Percentiles rank a stretch among this genome's conserved stretches.
Conservation (phyloP, 1,140 invertebrate species). For the Riptortus pedestris region DNA sequence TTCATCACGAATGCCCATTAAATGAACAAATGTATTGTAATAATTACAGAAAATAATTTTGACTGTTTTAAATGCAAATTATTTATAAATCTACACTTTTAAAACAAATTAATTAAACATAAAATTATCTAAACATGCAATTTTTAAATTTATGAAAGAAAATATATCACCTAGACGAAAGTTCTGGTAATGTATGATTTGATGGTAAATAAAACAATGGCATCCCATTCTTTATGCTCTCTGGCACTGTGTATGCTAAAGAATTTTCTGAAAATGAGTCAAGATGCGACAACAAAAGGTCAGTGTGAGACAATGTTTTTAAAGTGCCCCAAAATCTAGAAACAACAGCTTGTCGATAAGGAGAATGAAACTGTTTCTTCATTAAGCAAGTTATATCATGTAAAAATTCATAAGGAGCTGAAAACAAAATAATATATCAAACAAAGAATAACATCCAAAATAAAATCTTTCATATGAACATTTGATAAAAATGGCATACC, state of each 20-base stretch:
- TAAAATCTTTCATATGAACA: not conserved
- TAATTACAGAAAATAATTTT: too few relatives aligned
- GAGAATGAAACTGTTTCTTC: constrained; percentile 56
- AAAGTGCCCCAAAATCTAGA: constrained; percentile 57
- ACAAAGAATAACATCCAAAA: not conserved
- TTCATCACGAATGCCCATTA: too few relatives aligned
- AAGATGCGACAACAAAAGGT: constrained; percentile 58
- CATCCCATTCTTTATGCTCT: constrained; percentile 61
- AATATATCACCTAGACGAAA: constrained; percentile 45
- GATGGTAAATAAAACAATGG: constrained; percentile 58
- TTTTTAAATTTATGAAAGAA: too few relatives aligned
- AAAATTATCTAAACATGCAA: too few relatives aligned
- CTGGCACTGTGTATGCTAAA: constrained; percentile 58
- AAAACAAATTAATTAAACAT: too few relatives aligned
- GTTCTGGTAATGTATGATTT: constrained; percentile 41
- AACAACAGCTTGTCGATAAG: constrained; percentile 56
- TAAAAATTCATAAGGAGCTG: constrained; percentile 67
- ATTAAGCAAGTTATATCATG: constrained; percentile 64
- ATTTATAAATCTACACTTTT: too few relatives aligned
- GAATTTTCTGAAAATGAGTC: constrained; percentile 56
- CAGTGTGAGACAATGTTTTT: constrained; percentile 54
- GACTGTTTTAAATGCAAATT: too few relatives aligned
- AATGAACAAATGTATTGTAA: too few relatives aligned
- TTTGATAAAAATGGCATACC: constrained; percentile 38
- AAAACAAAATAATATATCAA: constrained; percentile 29